These are phyloP conservation scores for Dipodomys spectabilis DNA, from an alignment of 2,113 vertebrate species.

Conservation along the genomic window DNA sequence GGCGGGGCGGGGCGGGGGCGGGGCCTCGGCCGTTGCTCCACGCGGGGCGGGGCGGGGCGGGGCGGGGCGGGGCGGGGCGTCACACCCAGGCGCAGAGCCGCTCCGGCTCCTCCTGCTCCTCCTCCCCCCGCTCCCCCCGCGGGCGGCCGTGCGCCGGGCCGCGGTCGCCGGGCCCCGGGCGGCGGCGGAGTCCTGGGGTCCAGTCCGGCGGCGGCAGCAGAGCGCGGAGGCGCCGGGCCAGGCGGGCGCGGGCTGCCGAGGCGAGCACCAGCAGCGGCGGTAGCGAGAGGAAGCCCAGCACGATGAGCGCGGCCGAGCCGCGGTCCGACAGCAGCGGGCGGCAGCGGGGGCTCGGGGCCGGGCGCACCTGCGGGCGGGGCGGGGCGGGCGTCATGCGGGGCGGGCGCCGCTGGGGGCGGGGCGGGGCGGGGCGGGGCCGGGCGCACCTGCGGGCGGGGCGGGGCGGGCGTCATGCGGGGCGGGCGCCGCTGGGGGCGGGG, in stretches of 20 bases:
- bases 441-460: no score
- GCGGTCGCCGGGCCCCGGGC: neutral
- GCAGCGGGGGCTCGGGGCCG: constrained; percentile 89
- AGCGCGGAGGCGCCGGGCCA: constrained; percentile 89
- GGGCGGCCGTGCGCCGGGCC: neutral
- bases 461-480: no score
- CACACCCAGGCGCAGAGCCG: constrained; percentile 56
- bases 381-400: no score
- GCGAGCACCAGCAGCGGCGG: constrained; percentile 95
- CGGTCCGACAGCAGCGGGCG: constrained; percentile 93
- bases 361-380: no score
- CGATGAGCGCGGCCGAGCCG: constrained; percentile 95
- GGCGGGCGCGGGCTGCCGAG: constrained; percentile 91
- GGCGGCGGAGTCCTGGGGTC: constrained; percentile 74
- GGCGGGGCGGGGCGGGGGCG: no score
- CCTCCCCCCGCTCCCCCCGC: no score
- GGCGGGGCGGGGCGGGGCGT: no score
- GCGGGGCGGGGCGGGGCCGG: no score
- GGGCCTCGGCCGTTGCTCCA: no score
- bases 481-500: no score
- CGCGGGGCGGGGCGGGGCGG: no score
- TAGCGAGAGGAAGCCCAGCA: constrained; percentile 96
- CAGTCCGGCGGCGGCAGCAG: constrained; percentile 89
- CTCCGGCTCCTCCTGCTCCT: constrained; percentile 11
- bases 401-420: no score